Conservation (phyloP, 2,113 vertebrate genomes). For the Haemorhous mexicanus region DNA sequence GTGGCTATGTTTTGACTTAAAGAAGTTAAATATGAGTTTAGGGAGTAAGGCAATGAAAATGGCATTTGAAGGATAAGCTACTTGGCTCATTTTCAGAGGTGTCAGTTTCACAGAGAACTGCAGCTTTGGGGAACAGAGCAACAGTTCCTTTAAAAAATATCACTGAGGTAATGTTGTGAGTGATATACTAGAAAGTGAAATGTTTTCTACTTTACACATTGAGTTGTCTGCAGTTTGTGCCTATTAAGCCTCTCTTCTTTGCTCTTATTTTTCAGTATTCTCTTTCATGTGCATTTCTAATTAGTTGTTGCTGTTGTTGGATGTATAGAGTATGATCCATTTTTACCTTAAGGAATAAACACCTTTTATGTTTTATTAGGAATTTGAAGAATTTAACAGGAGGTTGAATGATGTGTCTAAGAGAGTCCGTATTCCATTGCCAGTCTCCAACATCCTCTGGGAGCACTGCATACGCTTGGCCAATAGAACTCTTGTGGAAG, state of each 20-base stretch:
- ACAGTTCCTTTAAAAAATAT: background rate
- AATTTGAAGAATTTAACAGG: conserved; percentile 94
- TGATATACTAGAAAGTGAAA: background rate
- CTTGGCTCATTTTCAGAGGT: background rate
- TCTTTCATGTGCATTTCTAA: background rate
- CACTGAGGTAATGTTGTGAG: background rate
- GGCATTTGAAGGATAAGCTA: background rate
- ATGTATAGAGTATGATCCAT: background rate
- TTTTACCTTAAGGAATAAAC: background rate
- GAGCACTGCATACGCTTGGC: conserved; percentile 98
- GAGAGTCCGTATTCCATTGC: conserved; percentile 91
- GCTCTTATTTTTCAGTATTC: background rate
- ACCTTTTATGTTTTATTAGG: conserved; percentile 71
- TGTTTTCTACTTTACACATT: background rate
- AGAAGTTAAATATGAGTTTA: background rate
- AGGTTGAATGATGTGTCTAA: conserved; percentile 88
- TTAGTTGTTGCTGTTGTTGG: background rate
- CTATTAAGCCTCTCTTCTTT: background rate
- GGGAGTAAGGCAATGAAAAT: background rate
- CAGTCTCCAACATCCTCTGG: conserved; percentile 97
- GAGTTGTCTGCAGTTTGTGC: background rate
- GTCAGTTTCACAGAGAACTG: background rate
- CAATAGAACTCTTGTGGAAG: conserved; percentile 96
- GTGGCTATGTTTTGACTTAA: background rate
- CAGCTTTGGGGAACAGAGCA: background rate